These are phyloP conservation scores for Threskiornis aethiopicus DNA, from an alignment of 2,797 vertebrate species.

Conservation along the genomic window DNA sequence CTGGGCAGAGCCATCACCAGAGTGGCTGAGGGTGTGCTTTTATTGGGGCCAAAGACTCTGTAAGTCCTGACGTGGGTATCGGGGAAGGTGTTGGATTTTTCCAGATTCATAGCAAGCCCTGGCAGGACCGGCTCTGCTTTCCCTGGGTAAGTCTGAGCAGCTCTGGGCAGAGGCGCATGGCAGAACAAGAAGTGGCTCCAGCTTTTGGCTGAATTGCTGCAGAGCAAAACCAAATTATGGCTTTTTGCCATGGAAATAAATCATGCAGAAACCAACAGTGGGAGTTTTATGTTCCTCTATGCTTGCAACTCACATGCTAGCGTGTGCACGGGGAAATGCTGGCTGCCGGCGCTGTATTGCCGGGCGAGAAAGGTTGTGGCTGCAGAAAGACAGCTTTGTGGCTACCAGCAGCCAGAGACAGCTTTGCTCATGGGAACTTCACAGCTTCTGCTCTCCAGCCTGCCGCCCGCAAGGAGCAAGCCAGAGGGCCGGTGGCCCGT, in stretches of 20 bases:
- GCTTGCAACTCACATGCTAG: background rate
- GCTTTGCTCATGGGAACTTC: background rate
- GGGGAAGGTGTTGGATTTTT: background rate
- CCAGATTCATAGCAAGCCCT: background rate
- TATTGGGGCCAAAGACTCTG: background rate
- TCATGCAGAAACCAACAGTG: background rate
- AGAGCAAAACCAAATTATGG: background rate
- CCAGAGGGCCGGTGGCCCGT: fast-evolving
- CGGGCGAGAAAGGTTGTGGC: background rate
- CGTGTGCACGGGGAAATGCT: fast-evolving
- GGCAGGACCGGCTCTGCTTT: background rate
- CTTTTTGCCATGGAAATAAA: background rate
- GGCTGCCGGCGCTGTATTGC: fast-evolving
- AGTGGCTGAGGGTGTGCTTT: background rate
- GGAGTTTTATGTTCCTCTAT: background rate
- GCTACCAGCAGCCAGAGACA: background rate
- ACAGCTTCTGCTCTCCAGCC: background rate
- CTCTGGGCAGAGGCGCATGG: background rate
- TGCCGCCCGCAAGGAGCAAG: background rate
- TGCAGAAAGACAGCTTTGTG: background rate
- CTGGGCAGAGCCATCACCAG: background rate
- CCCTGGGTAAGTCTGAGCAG: background rate
- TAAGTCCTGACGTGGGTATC: background rate
- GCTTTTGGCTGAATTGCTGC: background rate
- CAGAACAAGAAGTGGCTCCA: background rate